These are phyloP conservation scores for Drosophila equinoxialis DNA, from an alignment of 1,140 invertebrate genomes.

Conservation along the genomic window DNA sequence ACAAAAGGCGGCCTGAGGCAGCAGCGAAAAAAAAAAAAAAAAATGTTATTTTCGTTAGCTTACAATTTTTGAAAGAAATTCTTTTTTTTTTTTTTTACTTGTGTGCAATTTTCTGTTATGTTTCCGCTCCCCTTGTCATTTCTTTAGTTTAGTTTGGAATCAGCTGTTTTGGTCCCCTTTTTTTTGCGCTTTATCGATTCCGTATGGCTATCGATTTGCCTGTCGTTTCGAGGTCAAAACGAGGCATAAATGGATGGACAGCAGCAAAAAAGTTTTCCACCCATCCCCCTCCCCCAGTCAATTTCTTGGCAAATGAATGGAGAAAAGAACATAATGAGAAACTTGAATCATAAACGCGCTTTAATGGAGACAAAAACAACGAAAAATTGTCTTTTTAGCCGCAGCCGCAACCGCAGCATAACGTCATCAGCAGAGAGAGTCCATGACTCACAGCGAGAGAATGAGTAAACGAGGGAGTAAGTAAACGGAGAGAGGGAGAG, in stretches of 20 bases:
- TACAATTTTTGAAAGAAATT: neutral
- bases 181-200: conserved; percentile 38
- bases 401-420: conserved; percentile 53
- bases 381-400: conserved; percentile 41
- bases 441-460: conserved; percentile 46
- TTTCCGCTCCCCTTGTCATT: neutral
- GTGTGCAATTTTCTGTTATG: neutral
- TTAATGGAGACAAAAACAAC: conserved; percentile 35
- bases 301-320: conserved; percentile 8
- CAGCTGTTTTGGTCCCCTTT: conserved; percentile 7
- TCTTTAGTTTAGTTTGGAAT: neutral
- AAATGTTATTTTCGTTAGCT: conserved; percentile 3
- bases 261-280: neutral
- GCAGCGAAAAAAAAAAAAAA: too few species aligned
- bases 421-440: conserved; percentile 52
- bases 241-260: neutral
- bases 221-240: conserved; percentile 59
- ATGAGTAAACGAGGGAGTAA: neutral
- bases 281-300: too few species aligned
- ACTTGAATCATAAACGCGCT: conserved; percentile 61
- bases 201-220: conserved; percentile 52
- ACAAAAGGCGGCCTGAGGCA: conserved; percentile 6
- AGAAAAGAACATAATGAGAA: conserved; percentile 36
- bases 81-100: neutral
- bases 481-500: neutral